Base-by-base conservation (phyloP, 2,797 vertebrate species). In the Otolemur crassicaudatus region DNA sequence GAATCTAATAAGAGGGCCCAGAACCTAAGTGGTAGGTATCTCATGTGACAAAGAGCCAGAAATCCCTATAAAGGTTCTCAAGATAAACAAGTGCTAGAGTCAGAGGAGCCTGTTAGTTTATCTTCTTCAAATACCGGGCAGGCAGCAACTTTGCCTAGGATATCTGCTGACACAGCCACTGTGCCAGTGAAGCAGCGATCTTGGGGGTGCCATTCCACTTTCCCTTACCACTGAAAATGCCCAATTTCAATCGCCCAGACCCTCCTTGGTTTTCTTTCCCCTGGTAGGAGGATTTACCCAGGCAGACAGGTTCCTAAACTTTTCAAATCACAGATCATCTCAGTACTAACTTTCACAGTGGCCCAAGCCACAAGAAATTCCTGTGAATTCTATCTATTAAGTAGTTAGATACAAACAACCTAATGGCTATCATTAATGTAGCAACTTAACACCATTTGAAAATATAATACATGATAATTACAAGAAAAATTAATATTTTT, bases 71-170 rank as follows among this genome's bases (percentile, higher is more conserved):
- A 93, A 96, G 46, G 29, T 89, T 82, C 29, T 82, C 34, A 29
- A 95, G 53, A 87, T 90, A 86, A 69, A 91, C 88, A 43, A 19
- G 88, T 16, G 3, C 22, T 60, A 75, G 49, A 65, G 82, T 81
- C n/a, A 92, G 29, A 63, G 29, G 65, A 70, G 46, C 37, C 46
- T 0, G 20, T 14, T 79, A 46, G 56, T 46, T 88, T 88, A 87
- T 90, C 85, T 75, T 87, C 72, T 75, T 90, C 76, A 87, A 90
- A 96, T 69, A 77, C 9, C n/a, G 34, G 31, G 63, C 1, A 10
- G 58, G 86, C 63, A 25, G 69, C 84, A 29, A 43, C 22, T 10
- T 1, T 31, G 43, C 43, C 79, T 43, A 20, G 20, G 49, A 53
- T 23, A 40, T 49, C 81, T 72, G 63, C 34, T 13, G 14, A 0